Percentiles rank a stretch among this genome's conserved stretches.
phyloP scores from a whole-genome alignment of 2,113 vertebrate genomes.

The Axis porcinus region DNA sequence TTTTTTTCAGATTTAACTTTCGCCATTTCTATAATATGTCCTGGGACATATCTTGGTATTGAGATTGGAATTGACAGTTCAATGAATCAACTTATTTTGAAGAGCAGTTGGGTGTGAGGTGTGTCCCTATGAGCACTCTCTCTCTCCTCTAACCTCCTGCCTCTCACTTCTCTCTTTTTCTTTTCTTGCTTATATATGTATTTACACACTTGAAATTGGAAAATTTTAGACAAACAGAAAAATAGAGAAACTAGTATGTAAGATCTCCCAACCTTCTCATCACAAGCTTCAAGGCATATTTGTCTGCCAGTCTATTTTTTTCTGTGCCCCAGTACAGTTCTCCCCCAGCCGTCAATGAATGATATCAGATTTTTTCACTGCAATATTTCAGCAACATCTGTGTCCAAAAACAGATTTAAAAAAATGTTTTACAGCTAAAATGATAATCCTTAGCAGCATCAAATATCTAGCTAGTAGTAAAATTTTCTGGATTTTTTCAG shows the following conservation, averaged over 20 bases:
- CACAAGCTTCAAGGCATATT: background rate
- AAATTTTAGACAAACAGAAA: background rate
- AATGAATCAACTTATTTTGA: background rate
- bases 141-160: background rate
- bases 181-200: background rate
- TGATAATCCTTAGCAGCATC: background rate
- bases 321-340: accelerated
- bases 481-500: background rate
- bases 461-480: background rate
- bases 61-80: background rate
- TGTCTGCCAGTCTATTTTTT: background rate
- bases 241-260: background rate
- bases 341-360: background rate
- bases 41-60: background rate
- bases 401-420: background rate
- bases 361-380: background rate
- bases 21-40: background rate
- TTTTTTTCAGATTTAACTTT: background rate
- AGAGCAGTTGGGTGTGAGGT: background rate
- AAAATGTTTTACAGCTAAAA: background rate
- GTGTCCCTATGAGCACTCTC: background rate
- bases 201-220: background rate
- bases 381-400: background rate
- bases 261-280: background rate
- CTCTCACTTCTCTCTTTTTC: too few species aligned